These are phyloP conservation scores for Heliornis fulica DNA, from an alignment of 2,113 vertebrate genomes.

Conservation along the genomic window DNA sequence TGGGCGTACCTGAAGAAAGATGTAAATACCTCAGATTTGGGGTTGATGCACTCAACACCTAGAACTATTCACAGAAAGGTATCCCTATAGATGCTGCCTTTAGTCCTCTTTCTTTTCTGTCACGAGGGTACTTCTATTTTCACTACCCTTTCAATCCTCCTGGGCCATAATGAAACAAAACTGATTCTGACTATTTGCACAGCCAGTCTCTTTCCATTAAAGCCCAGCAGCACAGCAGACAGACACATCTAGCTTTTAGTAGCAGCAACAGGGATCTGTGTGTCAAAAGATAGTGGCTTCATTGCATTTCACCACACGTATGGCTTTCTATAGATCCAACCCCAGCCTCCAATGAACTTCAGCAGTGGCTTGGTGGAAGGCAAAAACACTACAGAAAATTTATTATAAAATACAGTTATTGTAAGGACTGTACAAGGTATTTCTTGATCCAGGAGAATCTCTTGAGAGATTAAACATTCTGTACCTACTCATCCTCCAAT, in stretches of 20 bases:
- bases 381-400: not conserved
- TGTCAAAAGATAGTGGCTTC: not conserved
- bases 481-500: not conserved
- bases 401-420: not conserved
- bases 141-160: not conserved
- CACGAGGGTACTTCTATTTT: not conserved
- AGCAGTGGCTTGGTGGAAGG: not conserved
- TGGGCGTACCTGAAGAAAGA: not conserved
- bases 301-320: not conserved
- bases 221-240: not conserved
- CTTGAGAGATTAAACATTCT: not conserved
- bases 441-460: not conserved
- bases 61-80: not conserved
- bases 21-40: not conserved
- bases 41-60: not conserved
- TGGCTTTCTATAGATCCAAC: not conserved
- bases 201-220: not conserved
- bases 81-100: not conserved
- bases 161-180: not conserved
- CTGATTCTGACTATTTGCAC: not conserved
- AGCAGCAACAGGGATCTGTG: not conserved
- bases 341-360: not conserved
- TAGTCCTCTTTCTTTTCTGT: not conserved
- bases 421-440: not conserved
- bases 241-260: not conserved